Base-by-base conservation (phyloP, 2,113 vertebrate genomes). In the Periophthalmodon schlosseri region DNA sequence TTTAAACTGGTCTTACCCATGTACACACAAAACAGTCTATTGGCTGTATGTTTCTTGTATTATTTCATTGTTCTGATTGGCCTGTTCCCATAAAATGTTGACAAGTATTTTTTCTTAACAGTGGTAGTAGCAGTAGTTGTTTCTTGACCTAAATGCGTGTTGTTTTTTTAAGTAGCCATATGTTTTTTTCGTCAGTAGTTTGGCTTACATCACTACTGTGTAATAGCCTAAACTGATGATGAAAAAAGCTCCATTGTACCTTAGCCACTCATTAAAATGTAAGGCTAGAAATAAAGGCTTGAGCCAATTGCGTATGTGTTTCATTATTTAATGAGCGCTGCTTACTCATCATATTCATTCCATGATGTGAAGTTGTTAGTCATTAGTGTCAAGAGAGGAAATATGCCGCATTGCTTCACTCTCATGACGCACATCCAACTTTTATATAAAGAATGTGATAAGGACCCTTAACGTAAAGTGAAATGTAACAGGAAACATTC, bases 351-450 rank as follows among this genome's bases (percentile, higher is more conserved):
- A 57, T 52, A 70, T 71, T 69, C 73, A 23, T 72, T 77, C 52
- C 33, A 5, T 73, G 63, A 64, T 78, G 75, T 63, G 33, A 68
- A 11, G 20, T 7, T 0, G 9, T 84, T 81, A 72, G 72, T 57
- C 24, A 20, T 49, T 0, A 49, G 24, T 75, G 9, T 56, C 68
- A 9, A 44, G 70, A 71, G 74, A 77, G 74, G 77, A 84, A 84
- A 70, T 52, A 73, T 1, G 39, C 2, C 28, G 28, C 60, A 58
- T 0, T 0, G 21, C 36, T 24, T 75, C 70, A 12, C 49, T 46
- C 12, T 21, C 34, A 52, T 79, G 77, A 76, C 13, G 64, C 49
- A 5, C 71, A 34, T 11, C 0, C 76, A 50, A 79, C 75, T 74
- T 75, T 69, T 21, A 71, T 46, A 39, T 33, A 34, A 64, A 20